Percentiles rank a stretch among this genome's conserved stretches.
These are phyloP conservation scores for Cladopsammia gracilis DNA, from an alignment of 64 coral and sea anemone genomes.

Conservation along the genomic window DNA sequence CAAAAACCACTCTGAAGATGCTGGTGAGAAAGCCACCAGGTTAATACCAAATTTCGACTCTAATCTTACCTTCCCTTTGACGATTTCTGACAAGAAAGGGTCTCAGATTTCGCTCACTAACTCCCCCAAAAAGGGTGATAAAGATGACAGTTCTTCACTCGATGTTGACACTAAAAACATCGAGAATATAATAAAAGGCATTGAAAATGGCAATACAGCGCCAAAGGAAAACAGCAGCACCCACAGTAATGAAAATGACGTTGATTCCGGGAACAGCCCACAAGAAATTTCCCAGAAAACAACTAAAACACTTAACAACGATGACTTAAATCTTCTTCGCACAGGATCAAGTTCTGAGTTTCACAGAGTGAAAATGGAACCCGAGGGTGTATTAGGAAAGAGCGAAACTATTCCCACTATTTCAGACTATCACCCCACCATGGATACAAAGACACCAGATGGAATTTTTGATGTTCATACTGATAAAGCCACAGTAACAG, in stretches of 20 bases:
- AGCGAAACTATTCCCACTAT: slow-evolving; percentile 12
- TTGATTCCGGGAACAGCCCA: not conserved
- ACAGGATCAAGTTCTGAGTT: slow-evolving; percentile 3
- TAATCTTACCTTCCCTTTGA: slow-evolving; percentile 86
- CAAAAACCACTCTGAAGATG: not conserved
- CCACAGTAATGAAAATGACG: not conserved
- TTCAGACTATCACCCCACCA: slow-evolving; percentile 69
- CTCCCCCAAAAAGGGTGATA: not conserved
- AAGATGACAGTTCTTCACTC: not conserved
- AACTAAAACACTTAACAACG: not conserved
- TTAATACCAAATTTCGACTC: slow-evolving; percentile 31
- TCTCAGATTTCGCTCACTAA: not conserved
- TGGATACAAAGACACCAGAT: not conserved
- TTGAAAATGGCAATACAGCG: not conserved
- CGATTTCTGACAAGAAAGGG: slow-evolving; percentile 69
- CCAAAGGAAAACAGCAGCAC: not conserved
- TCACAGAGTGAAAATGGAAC: not conserved
- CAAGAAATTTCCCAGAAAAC: slow-evolving; percentile 8
- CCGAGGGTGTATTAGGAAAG: slow-evolving; percentile 1
- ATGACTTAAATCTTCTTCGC: not conserved
- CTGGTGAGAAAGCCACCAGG: not conserved
- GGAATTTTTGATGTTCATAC: slow-evolving; percentile 34
- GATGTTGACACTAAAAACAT: slow-evolving; percentile 19
- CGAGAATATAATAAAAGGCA: slow-evolving; percentile 26
- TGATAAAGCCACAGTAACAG: slow-evolving; percentile 28